These are phyloP conservation scores for Gallirallus australis DNA, from an alignment of 2,797 vertebrate species.

Conservation along the genomic window DNA sequence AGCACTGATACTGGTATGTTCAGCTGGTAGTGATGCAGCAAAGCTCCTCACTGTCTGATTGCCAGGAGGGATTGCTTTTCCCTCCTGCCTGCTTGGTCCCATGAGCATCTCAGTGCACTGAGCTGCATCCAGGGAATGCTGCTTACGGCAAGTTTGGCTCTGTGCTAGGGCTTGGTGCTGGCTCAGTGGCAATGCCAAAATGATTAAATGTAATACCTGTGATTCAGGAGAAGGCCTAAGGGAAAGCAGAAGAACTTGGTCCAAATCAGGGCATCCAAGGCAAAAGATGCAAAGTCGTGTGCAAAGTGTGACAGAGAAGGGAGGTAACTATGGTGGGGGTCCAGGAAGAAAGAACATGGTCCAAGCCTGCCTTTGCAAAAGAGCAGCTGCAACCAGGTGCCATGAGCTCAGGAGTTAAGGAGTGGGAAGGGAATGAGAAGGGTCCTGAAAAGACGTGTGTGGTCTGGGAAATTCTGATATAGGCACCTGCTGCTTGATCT, in stretches of 20 bases:
- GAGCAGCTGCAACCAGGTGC: not conserved
- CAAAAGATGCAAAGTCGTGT: not conserved
- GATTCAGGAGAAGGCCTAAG: not conserved
- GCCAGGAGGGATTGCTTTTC: not conserved
- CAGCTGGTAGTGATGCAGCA: not conserved
- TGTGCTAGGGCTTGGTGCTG: not conserved
- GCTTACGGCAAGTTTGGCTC: not conserved
- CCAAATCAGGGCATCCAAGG: not conserved
- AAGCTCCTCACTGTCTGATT: not conserved
- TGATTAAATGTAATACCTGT: not conserved
- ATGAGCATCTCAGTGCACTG: not conserved
- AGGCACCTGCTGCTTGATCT: not conserved
- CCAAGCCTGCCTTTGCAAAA: not conserved
- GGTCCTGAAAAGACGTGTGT: not conserved
- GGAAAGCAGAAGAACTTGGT: not conserved
- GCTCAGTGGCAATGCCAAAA: not conserved
- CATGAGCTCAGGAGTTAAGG: not conserved
- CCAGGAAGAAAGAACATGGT: not conserved
- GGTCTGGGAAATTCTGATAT: not conserved
- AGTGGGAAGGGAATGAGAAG: not conserved
- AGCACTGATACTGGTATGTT: accelerated
- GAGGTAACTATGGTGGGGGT: not conserved
- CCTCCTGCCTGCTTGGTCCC: accelerated
- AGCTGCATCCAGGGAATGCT: not conserved
- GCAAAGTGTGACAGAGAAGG: not conserved